Evolutionary conservation across 2,797 vertebrate genomes (phyloP), one percentile per base, ranked within the genome.

Genomic region (Austrolebias charrua): DNA sequence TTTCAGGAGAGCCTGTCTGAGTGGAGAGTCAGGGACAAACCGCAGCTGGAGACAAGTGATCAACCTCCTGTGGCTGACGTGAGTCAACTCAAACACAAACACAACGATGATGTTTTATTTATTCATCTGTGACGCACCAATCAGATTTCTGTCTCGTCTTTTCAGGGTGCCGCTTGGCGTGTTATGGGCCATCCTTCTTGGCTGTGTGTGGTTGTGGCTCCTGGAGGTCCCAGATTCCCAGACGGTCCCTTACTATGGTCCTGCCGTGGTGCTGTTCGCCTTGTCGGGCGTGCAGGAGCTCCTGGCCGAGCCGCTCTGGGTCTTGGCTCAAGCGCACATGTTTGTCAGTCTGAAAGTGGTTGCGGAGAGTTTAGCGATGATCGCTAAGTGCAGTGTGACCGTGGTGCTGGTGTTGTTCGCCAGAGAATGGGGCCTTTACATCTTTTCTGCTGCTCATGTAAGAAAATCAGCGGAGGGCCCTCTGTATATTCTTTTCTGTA

Each of bases 51-150:
- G 90, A 80, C 94, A 96, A 88, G 92, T 95, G 20, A 87, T 98
- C 78, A 97, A 98, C 85, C 93, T 99, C 0, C 73, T 98, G 20
- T 99, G 98, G 98, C 81, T 99, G 71, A 95, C 93, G 97, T 98
- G 86, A 94, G 95, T 90, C 65, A 3, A 20, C 24, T 51, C 29
- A 18, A 46, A 10, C 24, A 28, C 1, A 28, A 11, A 6, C 12
- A 18, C 16, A 6, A n/a, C 18, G 15, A 2, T 13, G 52, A 35
- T 10, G 18, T 2, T 4, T 11, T 5, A 13, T 54, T n/a, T 53
- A 3, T 44, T 51, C 13, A 33, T 4, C 19, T 33, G 18, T 4
- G 10, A 31, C 18, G 1, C 43, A 28, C 18, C n/a, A 18, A 16
- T 55, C 11, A 31, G 2, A 38, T 31, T 50, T 20, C 49, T 53